Base-by-base conservation (phyloP, 1,140 invertebrate genomes). In the Drosophila orena region DNA sequence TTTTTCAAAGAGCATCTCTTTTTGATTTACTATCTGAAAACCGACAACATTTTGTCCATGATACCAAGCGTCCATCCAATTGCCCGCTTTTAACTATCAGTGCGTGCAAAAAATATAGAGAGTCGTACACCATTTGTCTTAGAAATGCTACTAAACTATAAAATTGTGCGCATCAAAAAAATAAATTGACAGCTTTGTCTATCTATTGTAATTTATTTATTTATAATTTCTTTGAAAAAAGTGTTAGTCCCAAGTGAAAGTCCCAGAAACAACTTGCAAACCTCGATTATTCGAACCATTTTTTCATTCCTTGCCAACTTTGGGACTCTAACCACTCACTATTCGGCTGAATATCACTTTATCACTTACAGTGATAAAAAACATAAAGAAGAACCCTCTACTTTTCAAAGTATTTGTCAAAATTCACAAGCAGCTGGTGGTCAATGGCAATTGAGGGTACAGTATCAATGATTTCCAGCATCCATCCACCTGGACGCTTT, bases 131-230 rank as follows among this genome's bases (percentile, higher is more conserved):
- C 62, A 0, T 80, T 65, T 14, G 60, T 73, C 5, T 73, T 84
- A 72, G 65, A 84, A 40, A 69, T 79, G 72, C 12, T 72, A 0
- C 76, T 66, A 54, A 77, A 62, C 14, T 85, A 77, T 24, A 77
- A 46, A n/a, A 44, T 74, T 44, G 37, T 47, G 11, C 22, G 22
- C 7, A 47, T 27, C 2, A 47, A 47, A 47, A 15, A 27, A 47
- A 47, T 4, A 1, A 4, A 22, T 46, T 46, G 5, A 0, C 11
- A 14, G 5, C 3, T 46, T 20, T 20, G 3, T 3, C 8, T 4
- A 24, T 24, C 17, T 17, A 17, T 17, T 17, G 17, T 17, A 17
- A n/a, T n/a, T 17, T 17, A 17, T 17, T 17, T 17, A 17, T 17
- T 17, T 17, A 17, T 17, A 17, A 17, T 17, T 17, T 17, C 17